phyloP scores from a whole-genome alignment of 2,888 invertebrate species.

The Diarsia brunnea region DNA sequence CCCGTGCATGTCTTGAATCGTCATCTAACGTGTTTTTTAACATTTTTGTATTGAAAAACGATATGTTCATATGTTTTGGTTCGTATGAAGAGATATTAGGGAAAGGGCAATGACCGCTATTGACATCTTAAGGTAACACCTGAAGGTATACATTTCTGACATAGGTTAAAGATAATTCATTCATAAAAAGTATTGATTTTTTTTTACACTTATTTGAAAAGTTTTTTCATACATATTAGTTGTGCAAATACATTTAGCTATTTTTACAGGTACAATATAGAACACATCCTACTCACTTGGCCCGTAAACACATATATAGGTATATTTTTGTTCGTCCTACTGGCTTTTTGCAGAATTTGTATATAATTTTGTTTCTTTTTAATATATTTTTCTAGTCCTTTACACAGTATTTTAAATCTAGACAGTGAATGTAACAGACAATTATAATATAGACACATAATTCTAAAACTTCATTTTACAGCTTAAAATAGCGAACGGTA shows the following conservation, averaged over 20 bases:
- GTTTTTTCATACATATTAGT: background rate
- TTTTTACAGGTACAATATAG: background rate
- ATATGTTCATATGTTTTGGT: too few species aligned
- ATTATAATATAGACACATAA: conserved; percentile 5
- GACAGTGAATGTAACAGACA: conserved; percentile 17
- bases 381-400: background rate
- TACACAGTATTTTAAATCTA: conserved; percentile 21
- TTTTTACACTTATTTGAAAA: background rate
- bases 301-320: background rate
- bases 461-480: conserved; percentile 2
- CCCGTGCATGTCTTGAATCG: too few species aligned
- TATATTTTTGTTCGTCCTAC: background rate
- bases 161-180: too few species aligned
- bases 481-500: conserved; percentile 1
- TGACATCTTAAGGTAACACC: too few species aligned
- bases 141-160: too few species aligned
- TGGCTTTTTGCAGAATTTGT: background rate
- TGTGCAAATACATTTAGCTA: background rate
- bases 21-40: too few species aligned
- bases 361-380: background rate
- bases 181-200: background rate
- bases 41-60: too few species aligned
- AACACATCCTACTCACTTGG: background rate
- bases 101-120: too few species aligned
- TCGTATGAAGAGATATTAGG: too few species aligned